A percentile compares a stretch with the other conserved stretches of the same genome.
These are phyloP conservation scores for Adrianichthys oophorus DNA, from an alignment of 2,797 vertebrate genomes.

Conservation along the genomic window DNA sequence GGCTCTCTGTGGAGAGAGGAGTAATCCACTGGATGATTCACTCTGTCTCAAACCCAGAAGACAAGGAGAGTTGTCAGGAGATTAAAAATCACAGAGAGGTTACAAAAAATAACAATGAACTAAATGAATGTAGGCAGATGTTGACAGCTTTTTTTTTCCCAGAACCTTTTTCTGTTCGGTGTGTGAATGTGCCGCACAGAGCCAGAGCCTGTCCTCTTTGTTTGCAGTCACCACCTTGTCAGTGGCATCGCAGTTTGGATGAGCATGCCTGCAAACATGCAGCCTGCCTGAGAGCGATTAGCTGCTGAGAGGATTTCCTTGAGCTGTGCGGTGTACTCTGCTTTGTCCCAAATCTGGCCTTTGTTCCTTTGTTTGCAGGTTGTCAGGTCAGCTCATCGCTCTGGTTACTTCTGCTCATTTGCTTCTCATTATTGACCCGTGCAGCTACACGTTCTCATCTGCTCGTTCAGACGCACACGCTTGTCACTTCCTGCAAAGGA, in stretches of 20 bases:
- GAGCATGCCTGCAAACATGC: constrained; percentile 37
- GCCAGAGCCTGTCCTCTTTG: constrained; percentile 29
- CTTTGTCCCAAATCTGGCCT: constrained; percentile 10
- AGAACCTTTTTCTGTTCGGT: constrained; percentile 15
- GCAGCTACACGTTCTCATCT: constrained; percentile 4
- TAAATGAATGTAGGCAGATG: constrained; percentile 7
- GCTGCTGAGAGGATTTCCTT: constrained; percentile 58
- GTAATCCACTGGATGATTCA: constrained; percentile 47
- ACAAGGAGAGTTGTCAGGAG: constrained; percentile 44
- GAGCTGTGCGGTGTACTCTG: constrained; percentile 29
- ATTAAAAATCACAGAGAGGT: constrained; percentile 23
- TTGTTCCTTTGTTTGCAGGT: constrained; percentile 34
- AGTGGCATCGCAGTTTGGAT: constrained; percentile 27
- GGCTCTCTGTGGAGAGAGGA: constrained; percentile 37
- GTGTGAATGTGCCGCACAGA: constrained; percentile 12
- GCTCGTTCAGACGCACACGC: not conserved
- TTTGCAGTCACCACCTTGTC: constrained; percentile 25
- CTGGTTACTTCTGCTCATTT: constrained; percentile 16
- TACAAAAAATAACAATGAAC: not conserved
- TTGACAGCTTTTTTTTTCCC: constrained; percentile 18
- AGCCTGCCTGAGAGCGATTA: constrained; percentile 49
- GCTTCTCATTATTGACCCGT: not conserved
- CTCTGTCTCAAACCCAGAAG: constrained; percentile 50
- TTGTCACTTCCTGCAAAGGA: constrained; percentile 23
- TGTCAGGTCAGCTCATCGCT: constrained; percentile 34